These are phyloP conservation scores for Sitobion miscanthi DNA, from an alignment of 1,140 invertebrate genomes.

Conservation along the genomic window DNA sequence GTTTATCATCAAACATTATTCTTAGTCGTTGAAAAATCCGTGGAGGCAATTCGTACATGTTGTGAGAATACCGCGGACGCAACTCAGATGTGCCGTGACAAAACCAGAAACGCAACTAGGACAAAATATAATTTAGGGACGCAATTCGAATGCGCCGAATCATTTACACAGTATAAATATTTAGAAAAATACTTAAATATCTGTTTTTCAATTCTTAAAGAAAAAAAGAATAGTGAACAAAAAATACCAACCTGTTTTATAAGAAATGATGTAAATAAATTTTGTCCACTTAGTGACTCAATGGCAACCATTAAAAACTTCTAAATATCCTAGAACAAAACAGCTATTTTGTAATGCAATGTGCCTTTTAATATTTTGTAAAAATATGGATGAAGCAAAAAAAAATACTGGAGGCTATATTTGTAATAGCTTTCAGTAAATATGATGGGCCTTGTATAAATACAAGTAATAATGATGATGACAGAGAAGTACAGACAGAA, in stretches of 20 bases:
- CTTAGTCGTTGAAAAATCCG: too few species aligned
- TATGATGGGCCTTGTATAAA: neutral
- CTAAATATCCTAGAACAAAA: neutral
- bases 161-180: neutral
- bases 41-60: too few species aligned
- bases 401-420: constrained; percentile 2
- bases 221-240: neutral
- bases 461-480: neutral
- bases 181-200: neutral
- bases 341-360: neutral
- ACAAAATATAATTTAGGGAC: too few species aligned
- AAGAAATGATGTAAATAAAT: neutral
- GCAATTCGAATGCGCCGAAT: neutral
- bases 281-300: neutral
- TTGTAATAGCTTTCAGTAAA: neutral
- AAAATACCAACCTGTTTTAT: neutral
- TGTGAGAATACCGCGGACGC: too few species aligned
- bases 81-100: too few species aligned
- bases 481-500: neutral
- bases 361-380: neutral
- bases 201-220: neutral
- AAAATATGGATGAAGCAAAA: neutral
- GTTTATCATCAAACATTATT: too few species aligned
- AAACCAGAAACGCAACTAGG: too few species aligned
- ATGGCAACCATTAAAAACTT: neutral